A percentile compares a stretch with the other conserved stretches of the same genome.
phyloP scores from a whole-genome alignment of 2,888 invertebrate genomes.

The Psococerastis gibbosa region DNA sequence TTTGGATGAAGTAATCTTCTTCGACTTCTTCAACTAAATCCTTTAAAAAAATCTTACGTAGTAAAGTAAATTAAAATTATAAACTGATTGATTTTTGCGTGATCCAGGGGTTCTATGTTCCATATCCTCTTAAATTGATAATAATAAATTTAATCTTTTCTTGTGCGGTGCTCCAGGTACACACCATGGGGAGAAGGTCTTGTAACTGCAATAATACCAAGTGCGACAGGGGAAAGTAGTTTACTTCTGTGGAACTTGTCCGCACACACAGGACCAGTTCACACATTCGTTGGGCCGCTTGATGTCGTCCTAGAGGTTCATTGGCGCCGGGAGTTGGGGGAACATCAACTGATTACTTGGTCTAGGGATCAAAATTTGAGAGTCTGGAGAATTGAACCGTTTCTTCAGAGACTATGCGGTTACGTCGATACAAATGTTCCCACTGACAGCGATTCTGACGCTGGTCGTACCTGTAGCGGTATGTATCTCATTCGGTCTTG shows the following conservation, averaged over 20 bases:
- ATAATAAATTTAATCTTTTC: conserved; percentile 22
- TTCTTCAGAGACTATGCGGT: conserved; percentile 62
- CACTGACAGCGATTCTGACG: conserved; percentile 1
- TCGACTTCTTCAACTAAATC: no score
- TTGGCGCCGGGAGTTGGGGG: conserved; percentile 59
- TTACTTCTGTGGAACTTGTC: conserved; percentile 57
- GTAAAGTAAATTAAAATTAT: no score
- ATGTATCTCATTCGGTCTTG: no score
- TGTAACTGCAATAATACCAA: conserved; percentile 78
- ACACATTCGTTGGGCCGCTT: conserved; percentile 83
- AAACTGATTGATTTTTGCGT: no score
- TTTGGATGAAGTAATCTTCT: no score
- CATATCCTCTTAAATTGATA: no score
- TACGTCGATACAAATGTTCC: conserved; percentile 34
- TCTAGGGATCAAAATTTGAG: conserved; percentile 82
- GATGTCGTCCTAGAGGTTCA: conserved; percentile 91
- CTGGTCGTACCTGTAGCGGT: background rate
- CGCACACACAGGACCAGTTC: conserved; percentile 51
- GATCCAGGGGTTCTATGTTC: no score
- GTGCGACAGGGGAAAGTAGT: conserved; percentile 73
- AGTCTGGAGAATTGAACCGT: conserved; percentile 76
- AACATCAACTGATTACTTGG: conserved; percentile 84
- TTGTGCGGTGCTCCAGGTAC: conserved; percentile 85
- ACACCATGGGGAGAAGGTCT: conserved; percentile 80
- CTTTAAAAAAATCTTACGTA: no score